Evolutionary conservation across 2,888 invertebrate genomes (phyloP), one percentile per base, ranked within the genome.

Genomic region (Caradrina clavipalpis): DNA sequence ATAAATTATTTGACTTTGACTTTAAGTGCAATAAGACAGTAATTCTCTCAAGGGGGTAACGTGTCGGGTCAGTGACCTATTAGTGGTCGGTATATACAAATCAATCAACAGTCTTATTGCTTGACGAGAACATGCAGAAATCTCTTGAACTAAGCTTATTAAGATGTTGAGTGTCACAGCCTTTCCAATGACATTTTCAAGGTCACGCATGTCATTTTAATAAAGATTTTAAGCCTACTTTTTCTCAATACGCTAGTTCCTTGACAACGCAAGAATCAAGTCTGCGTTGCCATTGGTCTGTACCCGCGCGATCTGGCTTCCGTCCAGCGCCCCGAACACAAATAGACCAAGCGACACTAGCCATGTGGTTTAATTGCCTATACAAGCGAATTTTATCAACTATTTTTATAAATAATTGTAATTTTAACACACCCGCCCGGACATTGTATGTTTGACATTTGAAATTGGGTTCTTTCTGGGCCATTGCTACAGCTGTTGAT

Each of bases 301-400:
- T 80, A 78, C n/a, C 73, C 56, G 66, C 70, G 62, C 72, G 74
- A 78, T 66, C 89, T 93, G 93, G 93, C 93, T 54, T 2, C 22
- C 50, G 66, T 86, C 93, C 93, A 93, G 89, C 82, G 71, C 56
- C 64, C 69, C 74, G 73, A 77, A 80, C 91, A 86, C 86, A 90
- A 92, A 93, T 93, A 93, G 87, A 84, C 69, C 22, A 76, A 86
- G 90, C 88, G 90, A 91, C 92, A 89, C 82, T 88, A 87, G 79
- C 86, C 85, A 85, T 87, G 83, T 82, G 83, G 85, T 88, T 91
- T 91, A 88, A 91, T 89, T 86, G 85, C 83, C 84, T 87, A 83
- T 87, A 86, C 87, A 86, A 82, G 86, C 67, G 75, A 82, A 81
- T 87, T 85, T 84, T 86, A 82, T 86, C 78, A 80, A 84, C 78